Evolutionary conservation across 2,797 vertebrate species (phyloP).

Genomic region (Champsocephalus esox): DNA sequence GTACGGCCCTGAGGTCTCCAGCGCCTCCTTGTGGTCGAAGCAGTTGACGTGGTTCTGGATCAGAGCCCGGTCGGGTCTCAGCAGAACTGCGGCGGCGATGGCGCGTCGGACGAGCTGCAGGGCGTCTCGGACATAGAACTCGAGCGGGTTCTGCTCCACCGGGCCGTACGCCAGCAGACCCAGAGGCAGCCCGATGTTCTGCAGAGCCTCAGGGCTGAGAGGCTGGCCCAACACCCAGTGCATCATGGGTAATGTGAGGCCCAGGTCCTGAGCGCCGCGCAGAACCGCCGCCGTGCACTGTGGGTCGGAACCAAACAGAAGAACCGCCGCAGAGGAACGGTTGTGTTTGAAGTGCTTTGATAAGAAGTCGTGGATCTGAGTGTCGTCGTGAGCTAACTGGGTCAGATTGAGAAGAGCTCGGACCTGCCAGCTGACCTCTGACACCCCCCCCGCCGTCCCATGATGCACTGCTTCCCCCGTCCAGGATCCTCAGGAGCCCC

Average conservation of each 20-base stretch:
- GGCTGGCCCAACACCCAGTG: conserved; percentile 92
- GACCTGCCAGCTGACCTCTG: conserved; percentile 67
- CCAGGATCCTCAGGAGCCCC: conserved; percentile 83
- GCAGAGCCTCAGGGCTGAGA: conserved; percentile 81
- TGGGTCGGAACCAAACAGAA: conserved; percentile 87
- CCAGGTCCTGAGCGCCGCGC: conserved; percentile 77
- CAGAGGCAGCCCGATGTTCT: conserved; percentile 85
- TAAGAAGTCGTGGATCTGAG: conserved; percentile 77
- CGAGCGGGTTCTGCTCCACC: conserved; percentile 84
- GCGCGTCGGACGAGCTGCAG: conserved; percentile 86
- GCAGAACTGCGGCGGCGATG: conserved; percentile 65
- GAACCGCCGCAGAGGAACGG: conserved; percentile 73
- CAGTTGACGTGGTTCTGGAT: conserved; percentile 85
- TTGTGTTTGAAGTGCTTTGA: conserved; percentile 75
- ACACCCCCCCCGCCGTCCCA: conserved; percentile 37
- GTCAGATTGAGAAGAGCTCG: conserved; percentile 86
- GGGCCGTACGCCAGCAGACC: conserved; percentile 91
- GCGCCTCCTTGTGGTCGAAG: conserved; percentile 62
- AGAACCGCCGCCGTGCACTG: conserved; percentile 79
- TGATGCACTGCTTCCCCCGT: conserved; percentile 46
- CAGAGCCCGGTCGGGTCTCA: conserved; percentile 79
- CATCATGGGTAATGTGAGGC: conserved; percentile 81
- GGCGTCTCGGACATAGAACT: conserved; percentile 86
- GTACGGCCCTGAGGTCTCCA: conserved; percentile 82
- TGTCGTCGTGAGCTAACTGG: conserved; percentile 64